Conservation (phyloP, 2,797 vertebrate species). For the Xiphorhynchus erythropygius region DNA sequence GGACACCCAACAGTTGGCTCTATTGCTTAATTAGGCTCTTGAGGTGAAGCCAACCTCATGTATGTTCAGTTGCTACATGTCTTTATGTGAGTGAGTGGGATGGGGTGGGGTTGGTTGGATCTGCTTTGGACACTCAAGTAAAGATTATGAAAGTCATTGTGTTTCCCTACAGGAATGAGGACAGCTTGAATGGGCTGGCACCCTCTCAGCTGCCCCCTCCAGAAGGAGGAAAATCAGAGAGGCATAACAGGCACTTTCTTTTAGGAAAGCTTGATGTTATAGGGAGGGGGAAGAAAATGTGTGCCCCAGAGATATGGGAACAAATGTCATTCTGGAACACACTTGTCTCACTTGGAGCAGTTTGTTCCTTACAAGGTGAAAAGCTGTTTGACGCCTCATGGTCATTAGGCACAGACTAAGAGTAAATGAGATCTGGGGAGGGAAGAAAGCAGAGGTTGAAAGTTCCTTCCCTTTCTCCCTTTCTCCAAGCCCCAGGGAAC, state of each 20-base stretch:
- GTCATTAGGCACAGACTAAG: not conserved
- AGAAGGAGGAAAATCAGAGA: not conserved
- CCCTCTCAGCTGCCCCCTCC: not conserved
- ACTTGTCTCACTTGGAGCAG: not conserved
- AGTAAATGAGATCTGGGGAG: not conserved
- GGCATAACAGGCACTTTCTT: not conserved
- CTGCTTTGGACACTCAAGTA: not conserved
- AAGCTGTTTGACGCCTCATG: not conserved
- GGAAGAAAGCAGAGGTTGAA: not conserved
- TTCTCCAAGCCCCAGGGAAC: not conserved
- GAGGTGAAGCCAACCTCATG: constrained; percentile 6
- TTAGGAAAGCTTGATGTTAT: not conserved
- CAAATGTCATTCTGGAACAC: not conserved
- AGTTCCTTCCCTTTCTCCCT: not conserved
- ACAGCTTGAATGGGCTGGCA: not conserved
- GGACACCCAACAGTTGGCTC: constrained; percentile 24
- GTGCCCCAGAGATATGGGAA: not conserved
- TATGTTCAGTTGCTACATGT: not conserved
- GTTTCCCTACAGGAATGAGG: not conserved
- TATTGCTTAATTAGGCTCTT: constrained; percentile 52
- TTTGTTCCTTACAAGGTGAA: not conserved
- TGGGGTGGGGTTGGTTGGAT: not conserved
- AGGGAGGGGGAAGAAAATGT: not conserved
- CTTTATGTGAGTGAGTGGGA: not conserved
- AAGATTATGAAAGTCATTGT: not conserved